Base-by-base conservation (phyloP, 1,140 invertebrate species). In the Acromyrmex heyeri region DNA sequence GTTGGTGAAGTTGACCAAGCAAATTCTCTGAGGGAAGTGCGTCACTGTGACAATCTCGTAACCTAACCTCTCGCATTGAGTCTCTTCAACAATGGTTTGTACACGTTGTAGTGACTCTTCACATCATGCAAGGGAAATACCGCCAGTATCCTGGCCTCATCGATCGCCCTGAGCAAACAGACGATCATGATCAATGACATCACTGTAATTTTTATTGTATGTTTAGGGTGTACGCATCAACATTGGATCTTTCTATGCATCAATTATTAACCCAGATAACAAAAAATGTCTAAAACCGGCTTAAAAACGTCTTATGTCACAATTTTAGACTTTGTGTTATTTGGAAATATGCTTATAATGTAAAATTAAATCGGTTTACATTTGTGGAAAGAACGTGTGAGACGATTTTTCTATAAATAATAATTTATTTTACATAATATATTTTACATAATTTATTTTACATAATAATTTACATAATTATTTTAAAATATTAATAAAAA, bases 51-150 rank as follows among this genome's bases (percentile, higher is more conserved):
- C 61, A n/a, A 86, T 72, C 44, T 87, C 72, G 59, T 90, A 88
- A 50, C 38, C 38, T 44, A 44, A 44, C 88, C 88, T 12, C 72
- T 83, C 18, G 83, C 53, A 1, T 76, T 61, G 16, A 88, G 64
- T 7, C 62, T 76, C 57, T 86, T 90, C 81, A 85, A 18, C 30
- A 85, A 12, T 10, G 69, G 69, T 38, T 90, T 78, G 50, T 65
- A 81, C 24, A 90, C 69, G 30, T 7, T 61, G 21, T 85, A 90
- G 48, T 90, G 75, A 57, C 86, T 87, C 61, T 65, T 89, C 7
- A n/a, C 21, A n/a, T 48, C 38, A 44, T 27, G 12, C 38, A 34
- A 57, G n/a, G 86, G 75, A 30, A 85, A 76, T n/a, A 89, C 4
- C 44, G 50, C 30, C 10, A 85, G 75, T 34, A 88, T 82, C 55